phyloP scores from a whole-genome alignment of 2,797 vertebrate genomes.

The Acipenser oxyrinchus region DNA sequence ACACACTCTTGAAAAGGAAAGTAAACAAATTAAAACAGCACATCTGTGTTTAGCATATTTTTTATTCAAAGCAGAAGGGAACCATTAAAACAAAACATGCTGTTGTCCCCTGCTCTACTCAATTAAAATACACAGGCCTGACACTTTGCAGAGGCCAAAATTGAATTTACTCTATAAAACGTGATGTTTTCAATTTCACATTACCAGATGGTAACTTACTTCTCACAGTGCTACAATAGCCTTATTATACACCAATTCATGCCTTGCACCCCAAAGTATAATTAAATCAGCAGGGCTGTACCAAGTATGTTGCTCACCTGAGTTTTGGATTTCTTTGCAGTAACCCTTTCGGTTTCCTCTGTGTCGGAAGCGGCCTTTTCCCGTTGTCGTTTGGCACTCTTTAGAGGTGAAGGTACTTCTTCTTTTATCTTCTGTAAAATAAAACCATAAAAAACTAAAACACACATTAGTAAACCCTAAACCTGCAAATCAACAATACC shows the following conservation, averaged over 20 bases:
- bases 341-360: constrained; percentile 79
- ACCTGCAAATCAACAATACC: neutral
- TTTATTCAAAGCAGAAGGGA: too few relatives aligned
- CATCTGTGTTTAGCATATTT: too few relatives aligned
- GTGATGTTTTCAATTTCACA: neutral
- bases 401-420: constrained; percentile 86
- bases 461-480: constrained; percentile 15
- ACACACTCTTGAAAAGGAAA: neutral
- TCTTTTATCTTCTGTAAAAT: constrained; percentile 85
- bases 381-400: constrained; percentile 88
- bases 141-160: neutral
- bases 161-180: neutral
- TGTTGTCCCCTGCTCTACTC: neutral
- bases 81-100: neutral
- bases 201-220: neutral
- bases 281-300: too few relatives aligned
- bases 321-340: constrained; percentile 92
- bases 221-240: neutral
- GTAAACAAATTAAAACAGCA: too few relatives aligned
- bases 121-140: neutral
- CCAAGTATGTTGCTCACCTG: constrained; percentile 62
- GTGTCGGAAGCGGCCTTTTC: constrained; percentile 90
- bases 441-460: neutral
- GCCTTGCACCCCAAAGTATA: rapidly evolving
- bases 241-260: neutral